Evolutionary conservation across 1,140 invertebrate genomes (phyloP), one percentile per base, ranked within the genome.

Genomic region (Bombus polaris): DNA sequence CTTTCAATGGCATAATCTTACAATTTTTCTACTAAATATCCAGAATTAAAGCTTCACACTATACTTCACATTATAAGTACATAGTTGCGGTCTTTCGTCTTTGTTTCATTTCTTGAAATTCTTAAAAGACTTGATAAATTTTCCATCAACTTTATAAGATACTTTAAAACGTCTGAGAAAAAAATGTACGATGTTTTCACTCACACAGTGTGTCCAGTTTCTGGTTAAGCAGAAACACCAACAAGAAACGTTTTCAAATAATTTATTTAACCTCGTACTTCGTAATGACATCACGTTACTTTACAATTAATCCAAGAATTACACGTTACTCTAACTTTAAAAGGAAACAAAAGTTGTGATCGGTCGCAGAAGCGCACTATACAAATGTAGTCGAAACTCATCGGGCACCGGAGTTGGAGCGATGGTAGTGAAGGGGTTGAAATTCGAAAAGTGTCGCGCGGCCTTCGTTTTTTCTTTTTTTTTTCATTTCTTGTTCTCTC

Each of bases 221-320:
- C 74, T 74, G 35, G 15, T 1, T 53, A 77, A 37, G 53, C 75
- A 79, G 53, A n/a, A 80, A 81, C 37, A 85, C 39, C 15, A 47
- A 44, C 22, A 32, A 84, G 44, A 28, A 8, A 87, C 86, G 53
- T 87, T 85, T 87, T 85, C 65, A 85, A 85, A 85, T 76, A 87
- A 87, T 87, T 87, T 87, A 87, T 87, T 87, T 76, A 85, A 87
- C 77, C 83, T 87, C 70, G 75, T 87, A 80, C 75, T 85, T 87
- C 32, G 47, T 70, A 85, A 80, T 80, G 83, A 76, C 84, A 78
- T 73, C 72, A 66, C 59, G 68, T 82, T 65, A 42, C 72, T 73
- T 85, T 86, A 86, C 87, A 86, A 88, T 86, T 74, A 86, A 78
- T 86, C 44, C 59, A 57, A 82, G 66, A 66, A 39, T 86, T 82